These are phyloP conservation scores for Gambusia affinis DNA, from an alignment of 2,113 vertebrate species.

Conservation along the genomic window DNA sequence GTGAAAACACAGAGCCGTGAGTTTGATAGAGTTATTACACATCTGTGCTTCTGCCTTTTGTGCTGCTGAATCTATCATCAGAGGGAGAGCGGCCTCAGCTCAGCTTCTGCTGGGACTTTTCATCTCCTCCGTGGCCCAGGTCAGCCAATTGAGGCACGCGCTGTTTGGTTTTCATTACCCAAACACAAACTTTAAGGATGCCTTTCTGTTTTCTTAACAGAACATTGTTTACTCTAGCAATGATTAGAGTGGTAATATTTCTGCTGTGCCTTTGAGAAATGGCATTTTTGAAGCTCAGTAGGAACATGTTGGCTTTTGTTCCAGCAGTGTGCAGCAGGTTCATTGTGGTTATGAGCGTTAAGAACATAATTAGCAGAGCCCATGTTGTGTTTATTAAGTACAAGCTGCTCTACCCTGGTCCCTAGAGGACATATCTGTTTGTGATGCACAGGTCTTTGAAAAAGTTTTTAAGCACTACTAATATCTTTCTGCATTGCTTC, in stretches of 20 bases:
- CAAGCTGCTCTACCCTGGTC: constrained; percentile 27
- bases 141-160: constrained; percentile 72
- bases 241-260: constrained; percentile 71
- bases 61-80: constrained; percentile 77
- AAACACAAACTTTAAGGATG: constrained; percentile 76
- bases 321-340: constrained; percentile 41
- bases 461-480: constrained; percentile 3
- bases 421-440: constrained; percentile 44
- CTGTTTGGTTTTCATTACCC: constrained; percentile 84
- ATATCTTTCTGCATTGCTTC: background rate
- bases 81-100: constrained; percentile 53
- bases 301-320: constrained; percentile 49
- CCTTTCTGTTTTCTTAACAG: constrained; percentile 66
- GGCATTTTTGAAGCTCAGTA: constrained; percentile 47
- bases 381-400: constrained; percentile 56
- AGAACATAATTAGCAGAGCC: constrained; percentile 56
- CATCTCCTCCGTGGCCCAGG: constrained; percentile 71
- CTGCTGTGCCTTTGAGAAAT: constrained; percentile 57
- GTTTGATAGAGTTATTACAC: constrained; percentile 82
- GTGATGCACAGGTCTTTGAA: constrained; percentile 42
- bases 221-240: constrained; percentile 65
- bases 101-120: constrained; percentile 68
- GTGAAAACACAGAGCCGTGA: constrained; percentile 81
- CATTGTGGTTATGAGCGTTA: constrained; percentile 51
- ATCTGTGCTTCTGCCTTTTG: constrained; percentile 60